Evolutionary conservation across 2,888 invertebrate species (phyloP), one percentile per base, ranked within the genome.

Genomic region (Digitonthophagus gazella): DNA sequence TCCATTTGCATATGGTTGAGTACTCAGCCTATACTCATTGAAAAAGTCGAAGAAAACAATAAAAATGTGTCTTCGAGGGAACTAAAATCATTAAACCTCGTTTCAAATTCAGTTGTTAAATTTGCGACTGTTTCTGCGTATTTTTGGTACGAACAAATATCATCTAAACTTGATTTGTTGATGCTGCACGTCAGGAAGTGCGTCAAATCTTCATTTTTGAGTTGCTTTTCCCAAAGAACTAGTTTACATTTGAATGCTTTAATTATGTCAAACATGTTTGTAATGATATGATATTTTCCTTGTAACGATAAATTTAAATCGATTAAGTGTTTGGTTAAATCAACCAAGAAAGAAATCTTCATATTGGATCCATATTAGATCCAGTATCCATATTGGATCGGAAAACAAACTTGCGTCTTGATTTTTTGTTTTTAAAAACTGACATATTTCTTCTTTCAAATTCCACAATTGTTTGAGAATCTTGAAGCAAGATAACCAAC

Each of bases 401-500:
- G 15, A n/a, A 55, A 14, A 18, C n/a, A 28, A 11, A 28, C 44
- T 15, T 2, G 22, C 18, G 2, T 15, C 15, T n/a, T 61, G 22
- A 4, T 2, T 16, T 64, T 55, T 22, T 2, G 8, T 6, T 67
- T 54, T 55, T 65, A 65, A 57, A 15, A 68, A 65, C 56, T 65
- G 6, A 6, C 22, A 22, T 22, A 22, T 64, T 69, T 69, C 71
- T 67, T 70, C 68, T 68, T 65, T 70, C 61, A 72, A 73, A 66
- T 72, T 57, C 71, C 72, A 72, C 64, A 73, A 73, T 69, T 70
- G 69, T 71, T 75, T 71, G 64, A 74, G 72, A 73, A 75, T 64
- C 69, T 74, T 73, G 66, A 71, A 73, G 64, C 70, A 71, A 54
- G 70, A 73, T 72, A 74, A 65, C 72, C 74, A 72, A 69, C 73